Base-by-base conservation (phyloP, 1,140 invertebrate genomes). In the Bombus waltoni region DNA sequence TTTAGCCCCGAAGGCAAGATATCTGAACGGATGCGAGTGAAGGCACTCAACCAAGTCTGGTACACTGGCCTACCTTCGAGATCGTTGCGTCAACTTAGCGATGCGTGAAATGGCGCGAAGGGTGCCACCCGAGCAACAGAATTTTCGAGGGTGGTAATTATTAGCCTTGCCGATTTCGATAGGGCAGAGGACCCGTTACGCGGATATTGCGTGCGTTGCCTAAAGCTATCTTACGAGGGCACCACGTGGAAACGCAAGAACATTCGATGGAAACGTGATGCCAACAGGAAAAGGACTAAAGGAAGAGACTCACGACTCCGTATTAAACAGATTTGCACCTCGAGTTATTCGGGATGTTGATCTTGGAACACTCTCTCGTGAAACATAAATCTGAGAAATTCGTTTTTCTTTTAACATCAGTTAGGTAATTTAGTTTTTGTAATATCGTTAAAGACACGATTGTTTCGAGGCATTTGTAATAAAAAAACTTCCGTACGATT, bases 61-160 rank as follows among this genome's bases (percentile, higher is more conserved):
- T 62, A 22, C 32, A 32, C 38, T 47, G 42, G 75, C 57, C 66
- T 62, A 73, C 91, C 86, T 74, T 86, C 81, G 81, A 88, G 89
- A 92, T 92, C 90, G 89, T 73, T 74, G 68, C 70, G 57, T 32
- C 75, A 83, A 81, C 72, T 81, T 86, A 88, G 81, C 88, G 81
- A 87, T 62, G 87, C 91, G 91, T 91, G 89, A 92, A 92, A 92
- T 92, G 79, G 90, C 73, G 81, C 81, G 76, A 89, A 82, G 90
- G 83, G 79, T 81, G 78, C 73, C 38, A 77, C 70, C 66, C 59
- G 35, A 78, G 75, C 78, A 76, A 87, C 79, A 85, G 88, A 91
- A 89, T 90, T 81, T 62, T 86, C 88, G 83, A 91, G 91, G 88
- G 87, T 86, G 91, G 92, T 88, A 91, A 92, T 92, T 92, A 92